Conservation (phyloP, 1,140 invertebrate species). For the Acromyrmex echinatior region DNA sequence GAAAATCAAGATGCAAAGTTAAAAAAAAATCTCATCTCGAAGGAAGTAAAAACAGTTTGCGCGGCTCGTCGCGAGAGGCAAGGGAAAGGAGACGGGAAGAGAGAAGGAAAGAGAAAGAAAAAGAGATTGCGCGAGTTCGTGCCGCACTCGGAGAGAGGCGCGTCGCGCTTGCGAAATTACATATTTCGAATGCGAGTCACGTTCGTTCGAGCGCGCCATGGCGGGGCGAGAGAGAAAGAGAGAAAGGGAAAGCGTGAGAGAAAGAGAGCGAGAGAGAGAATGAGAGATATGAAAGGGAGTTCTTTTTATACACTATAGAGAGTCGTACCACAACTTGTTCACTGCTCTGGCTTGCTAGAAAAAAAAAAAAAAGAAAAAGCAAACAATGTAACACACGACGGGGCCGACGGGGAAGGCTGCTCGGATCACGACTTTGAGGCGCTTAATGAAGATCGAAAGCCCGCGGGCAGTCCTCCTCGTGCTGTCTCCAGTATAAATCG, state of each 20-base stretch:
- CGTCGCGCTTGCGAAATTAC: slow-evolving; percentile 56
- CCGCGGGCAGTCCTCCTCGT: slow-evolving; percentile 74
- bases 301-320: slow-evolving; percentile 80
- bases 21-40: slow-evolving; percentile 69
- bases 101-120: neutral
- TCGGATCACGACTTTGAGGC: slow-evolving; percentile 59
- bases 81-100: neutral
- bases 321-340: slow-evolving; percentile 80
- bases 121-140: slow-evolving; percentile 34
- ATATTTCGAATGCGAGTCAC: slow-evolving; percentile 62
- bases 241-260: neutral
- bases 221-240: slow-evolving; percentile 7
- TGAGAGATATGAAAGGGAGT: slow-evolving; percentile 56
- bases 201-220: slow-evolving; percentile 52
- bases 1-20: slow-evolving; percentile 42
- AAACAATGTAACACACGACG: slow-evolving; percentile 74
- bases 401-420: slow-evolving; percentile 75
- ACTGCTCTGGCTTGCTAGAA: slow-evolving; percentile 84
- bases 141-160: slow-evolving; percentile 48
- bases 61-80: slow-evolving; percentile 50
- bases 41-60: slow-evolving; percentile 59
- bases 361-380: slow-evolving; percentile 68
- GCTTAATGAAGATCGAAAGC: slow-evolving; percentile 53
- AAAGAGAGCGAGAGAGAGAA: slow-evolving; percentile 31
- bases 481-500: slow-evolving; percentile 81